Base-by-base conservation (phyloP, 2,113 vertebrate species). In the Ophthalmotilapia sp. region DNA sequence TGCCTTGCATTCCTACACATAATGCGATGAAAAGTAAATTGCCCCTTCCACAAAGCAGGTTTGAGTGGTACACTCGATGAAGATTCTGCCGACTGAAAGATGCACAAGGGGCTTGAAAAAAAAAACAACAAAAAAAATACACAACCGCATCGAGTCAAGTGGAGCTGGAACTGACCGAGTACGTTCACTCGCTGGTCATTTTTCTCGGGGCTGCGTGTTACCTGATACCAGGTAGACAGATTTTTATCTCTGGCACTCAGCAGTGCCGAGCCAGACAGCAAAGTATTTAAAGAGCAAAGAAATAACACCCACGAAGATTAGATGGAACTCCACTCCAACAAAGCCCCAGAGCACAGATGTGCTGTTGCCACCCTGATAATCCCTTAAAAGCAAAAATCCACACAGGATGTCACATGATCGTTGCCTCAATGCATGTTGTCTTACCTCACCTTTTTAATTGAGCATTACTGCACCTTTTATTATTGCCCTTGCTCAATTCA, bases 21-120 rank as follows among this genome's bases (percentile, higher is more conserved):
- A 94, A 94, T 93, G 93, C 77, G 95, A 94, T 95, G 96, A 96
- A 96, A 96, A 96, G 94, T 91, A 96, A 96, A 97, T 95, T 95
- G 94, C 94, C 90, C 92, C 92, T 94, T 93, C 88, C 89, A 96
- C 95, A 96, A 95, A 96, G 93, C 92, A 90, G 88, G 93, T 87
- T 93, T 79, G 83, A 94, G 92, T 86, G 83, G 81, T 91, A 91
- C 94, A 93, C 87, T 91, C 83, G 89, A 83, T 84, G 81, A 93
- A 93, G 94, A 94, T 82, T 89, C 65, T 54, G 77, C 45, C 8
- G 23, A 85, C 85, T 95, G 95, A 95, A 94, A 95, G 95, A 95
- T 82, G 86, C 80, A 87, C 26, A n/a, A 83, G 82, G 73, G 81
- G 79, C 91, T 87, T 91, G 91, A 93, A 42, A 45, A 73, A 15